Evolutionary conservation across 2,888 invertebrate species (phyloP).

Genomic region (Dryomyza anilis): DNA sequence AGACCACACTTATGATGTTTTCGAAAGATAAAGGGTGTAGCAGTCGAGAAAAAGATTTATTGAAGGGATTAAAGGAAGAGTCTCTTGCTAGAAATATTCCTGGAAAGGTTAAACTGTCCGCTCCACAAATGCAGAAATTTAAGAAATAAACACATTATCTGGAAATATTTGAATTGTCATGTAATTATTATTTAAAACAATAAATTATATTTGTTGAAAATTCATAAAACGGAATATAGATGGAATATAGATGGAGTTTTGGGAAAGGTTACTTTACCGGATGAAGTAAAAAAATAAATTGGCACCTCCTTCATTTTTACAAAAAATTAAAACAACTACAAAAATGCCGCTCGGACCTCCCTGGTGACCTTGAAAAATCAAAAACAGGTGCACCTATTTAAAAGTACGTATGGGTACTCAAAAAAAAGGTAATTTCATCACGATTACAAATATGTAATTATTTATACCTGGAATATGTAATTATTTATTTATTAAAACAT

Average conservation of each 20-base stretch:
- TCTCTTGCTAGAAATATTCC: slow-evolving; percentile 92
- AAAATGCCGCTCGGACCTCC: no score
- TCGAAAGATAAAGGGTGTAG: slow-evolving; percentile 77
- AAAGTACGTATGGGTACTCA: no score
- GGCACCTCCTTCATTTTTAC: no score
- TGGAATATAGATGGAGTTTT: neutral
- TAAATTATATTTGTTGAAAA: neutral
- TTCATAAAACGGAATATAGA: neutral
- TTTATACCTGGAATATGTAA: no score
- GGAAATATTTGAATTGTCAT: neutral
- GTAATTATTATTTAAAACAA: neutral
- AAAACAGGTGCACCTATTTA: no score
- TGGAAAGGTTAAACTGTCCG: slow-evolving; percentile 94
- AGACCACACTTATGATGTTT: slow-evolving; percentile 89
- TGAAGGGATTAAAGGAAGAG: slow-evolving; percentile 92
- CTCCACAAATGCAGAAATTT: slow-evolving; percentile 77
- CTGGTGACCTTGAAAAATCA: no score
- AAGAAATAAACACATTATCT: slow-evolving; percentile 63
- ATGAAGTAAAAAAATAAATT: no score
- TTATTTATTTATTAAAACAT: no score
- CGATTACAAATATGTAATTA: no score
- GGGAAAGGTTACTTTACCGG: no score
- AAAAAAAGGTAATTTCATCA: no score
- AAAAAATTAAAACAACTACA: no score
- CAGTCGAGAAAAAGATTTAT: slow-evolving; percentile 82